Percentiles rank a stretch among this genome's conserved stretches.
These are phyloP conservation scores for Margarornis squamiger DNA, from an alignment of 2,797 vertebrate species.

Conservation along the genomic window DNA sequence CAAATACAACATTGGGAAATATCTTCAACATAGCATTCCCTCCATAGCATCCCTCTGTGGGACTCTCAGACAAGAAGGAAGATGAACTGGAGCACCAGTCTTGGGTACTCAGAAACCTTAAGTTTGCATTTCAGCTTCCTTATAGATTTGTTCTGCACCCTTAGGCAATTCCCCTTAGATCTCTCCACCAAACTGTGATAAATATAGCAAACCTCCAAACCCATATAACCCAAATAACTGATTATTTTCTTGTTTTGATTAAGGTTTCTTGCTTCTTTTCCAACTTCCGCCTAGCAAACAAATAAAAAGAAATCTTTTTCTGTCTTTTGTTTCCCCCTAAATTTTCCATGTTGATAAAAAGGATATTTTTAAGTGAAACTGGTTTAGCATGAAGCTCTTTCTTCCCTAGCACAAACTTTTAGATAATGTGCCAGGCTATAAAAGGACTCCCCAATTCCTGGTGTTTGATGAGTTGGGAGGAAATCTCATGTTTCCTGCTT, in stretches of 20 bases:
- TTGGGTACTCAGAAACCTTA: neutral
- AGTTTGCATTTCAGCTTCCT: neutral
- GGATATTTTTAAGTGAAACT: neutral
- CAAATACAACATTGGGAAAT: neutral
- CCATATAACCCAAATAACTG: neutral
- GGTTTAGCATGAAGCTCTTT: neutral
- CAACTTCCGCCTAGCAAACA: neutral
- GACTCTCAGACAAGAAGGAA: neutral
- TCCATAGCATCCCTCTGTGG: neutral
- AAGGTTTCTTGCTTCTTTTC: neutral
- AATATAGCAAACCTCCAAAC: neutral
- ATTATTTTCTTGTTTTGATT: neutral
- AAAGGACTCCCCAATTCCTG: neutral
- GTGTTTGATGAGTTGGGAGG: neutral
- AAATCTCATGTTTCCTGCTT: slow-evolving; percentile 27
- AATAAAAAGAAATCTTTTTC: neutral
- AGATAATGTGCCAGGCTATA: neutral
- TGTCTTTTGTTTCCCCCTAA: neutral
- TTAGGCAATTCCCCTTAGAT: neutral
- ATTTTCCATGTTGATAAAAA: neutral
- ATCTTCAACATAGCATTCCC: neutral
- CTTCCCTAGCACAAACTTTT: neutral
- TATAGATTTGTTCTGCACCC: neutral
- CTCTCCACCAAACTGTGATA: neutral
- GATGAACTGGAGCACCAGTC: neutral